Evolutionary conservation across 1,140 invertebrate species (phyloP), one percentile per base, ranked within the genome.

Genomic region (Brachionus rotundiformis): DNA sequence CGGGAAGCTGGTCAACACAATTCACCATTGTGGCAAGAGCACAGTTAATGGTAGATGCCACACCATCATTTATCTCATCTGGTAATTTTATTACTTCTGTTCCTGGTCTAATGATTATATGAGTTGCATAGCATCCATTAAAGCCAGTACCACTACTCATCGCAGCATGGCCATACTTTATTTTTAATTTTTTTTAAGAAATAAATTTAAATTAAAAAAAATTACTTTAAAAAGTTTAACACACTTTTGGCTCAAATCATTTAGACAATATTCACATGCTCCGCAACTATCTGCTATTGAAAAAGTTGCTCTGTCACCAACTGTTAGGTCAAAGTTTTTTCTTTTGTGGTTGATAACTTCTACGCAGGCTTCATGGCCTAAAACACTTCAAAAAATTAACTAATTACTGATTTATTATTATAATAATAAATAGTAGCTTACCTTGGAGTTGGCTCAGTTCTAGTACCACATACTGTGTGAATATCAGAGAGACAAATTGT

Each of bases 361-460:
- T 19, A 81, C 41, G 6, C 61, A 61, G 2, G 79, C 79, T 71
- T 81, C 79, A 71, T 81, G 79, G 11, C 79, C 79, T 13, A 81
- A 54, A 16, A 81, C 79, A 23, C 36, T 68, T 33, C 2, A 39
- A 68, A 31, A 33, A 31, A 3, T 31, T 11, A 25, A 63, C 25
- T 3, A 23, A 23, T 10, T 39, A 39, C 36, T 16, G 3, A 41
- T 13, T 39, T 39, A 33, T 3, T 1, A 13, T 44, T 23, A 11
- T 68, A 16, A 33, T 3, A 25, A 75, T 3, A 10, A 27, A 44
- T n/a, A 11, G 11, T 27, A 44, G 19, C 29, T 16, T 44, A 41
- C 63, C 63, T 63, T 0, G 79, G 79, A 47, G 79, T 81, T 4
- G 79, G 79, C 47, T 81, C 79, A 16, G 27, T 81, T 47, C 79